Evolutionary conservation across 2,797 vertebrate genomes (phyloP).

Genomic region (Anguilla megastoma): DNA sequence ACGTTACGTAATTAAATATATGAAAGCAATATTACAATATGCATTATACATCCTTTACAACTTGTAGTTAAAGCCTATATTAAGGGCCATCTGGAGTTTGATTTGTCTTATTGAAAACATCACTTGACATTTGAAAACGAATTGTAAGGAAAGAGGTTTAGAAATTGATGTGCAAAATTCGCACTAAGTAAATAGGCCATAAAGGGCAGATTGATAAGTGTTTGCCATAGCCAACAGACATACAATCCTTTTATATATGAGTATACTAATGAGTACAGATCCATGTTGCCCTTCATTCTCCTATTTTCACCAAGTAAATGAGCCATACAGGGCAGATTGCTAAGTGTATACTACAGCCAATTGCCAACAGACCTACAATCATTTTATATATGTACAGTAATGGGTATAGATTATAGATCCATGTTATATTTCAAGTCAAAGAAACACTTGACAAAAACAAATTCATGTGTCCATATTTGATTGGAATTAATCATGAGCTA

Average conservation of each 20-base stretch:
- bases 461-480: not conserved
- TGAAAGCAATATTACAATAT: not conserved
- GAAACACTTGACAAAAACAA: not conserved
- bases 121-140: not conserved
- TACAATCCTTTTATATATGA: too few species aligned
- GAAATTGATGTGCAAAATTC: not conserved
- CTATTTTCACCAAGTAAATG: too few species aligned
- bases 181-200: not conserved
- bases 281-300: too few species aligned
- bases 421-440: not conserved
- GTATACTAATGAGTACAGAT: too few species aligned
- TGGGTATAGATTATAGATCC: too few species aligned
- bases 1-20: not conserved
- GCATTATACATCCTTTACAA: conserved; percentile 1
- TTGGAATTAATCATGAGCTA: not conserved
- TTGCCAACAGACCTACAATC: too few species aligned
- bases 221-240: not conserved
- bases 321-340: too few species aligned
- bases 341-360: too few species aligned
- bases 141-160: not conserved
- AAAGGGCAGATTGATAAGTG: not conserved
- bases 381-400: too few species aligned
- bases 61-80: not conserved
- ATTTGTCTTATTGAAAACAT: not conserved
- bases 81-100: not conserved